These are phyloP conservation scores for Tyrannus savana DNA, from an alignment of 2,113 vertebrate genomes.

Conservation along the genomic window DNA sequence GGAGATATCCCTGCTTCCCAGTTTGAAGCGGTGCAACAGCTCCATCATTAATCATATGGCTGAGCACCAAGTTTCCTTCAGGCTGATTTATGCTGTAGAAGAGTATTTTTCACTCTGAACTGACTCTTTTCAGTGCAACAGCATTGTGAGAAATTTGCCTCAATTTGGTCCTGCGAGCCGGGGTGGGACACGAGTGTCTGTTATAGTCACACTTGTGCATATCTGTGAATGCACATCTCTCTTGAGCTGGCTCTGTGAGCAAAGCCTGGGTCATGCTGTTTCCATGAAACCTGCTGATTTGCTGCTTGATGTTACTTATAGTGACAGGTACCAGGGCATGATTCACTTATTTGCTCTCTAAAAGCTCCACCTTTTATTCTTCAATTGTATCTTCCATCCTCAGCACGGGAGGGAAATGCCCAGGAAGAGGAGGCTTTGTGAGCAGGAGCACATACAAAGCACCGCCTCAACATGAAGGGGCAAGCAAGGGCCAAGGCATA, in stretches of 20 bases:
- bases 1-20: neutral
- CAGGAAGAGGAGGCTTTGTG: neutral
- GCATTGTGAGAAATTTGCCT: neutral
- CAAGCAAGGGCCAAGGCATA: neutral
- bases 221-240: neutral
- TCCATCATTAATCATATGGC: accelerated
- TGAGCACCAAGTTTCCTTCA: neutral
- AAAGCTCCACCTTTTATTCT: neutral
- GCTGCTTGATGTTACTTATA: neutral
- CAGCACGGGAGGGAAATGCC: neutral
- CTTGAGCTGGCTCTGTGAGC: neutral
- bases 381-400: neutral
- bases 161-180: accelerated
- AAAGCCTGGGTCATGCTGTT: neutral
- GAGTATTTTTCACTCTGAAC: neutral
- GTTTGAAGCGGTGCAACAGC: accelerated
- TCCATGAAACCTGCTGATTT: neutral
- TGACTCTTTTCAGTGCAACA: accelerated
- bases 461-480: neutral
- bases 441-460: neutral
- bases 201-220: accelerated
- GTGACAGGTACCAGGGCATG: neutral
- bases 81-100: neutral
- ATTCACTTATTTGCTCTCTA: neutral
- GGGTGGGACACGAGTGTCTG: neutral